A percentile compares a stretch with the other conserved stretches of the same genome.
These are phyloP conservation scores for Quadriops clusia DNA, from an alignment of 2,888 invertebrate species.

Conservation along the genomic window DNA sequence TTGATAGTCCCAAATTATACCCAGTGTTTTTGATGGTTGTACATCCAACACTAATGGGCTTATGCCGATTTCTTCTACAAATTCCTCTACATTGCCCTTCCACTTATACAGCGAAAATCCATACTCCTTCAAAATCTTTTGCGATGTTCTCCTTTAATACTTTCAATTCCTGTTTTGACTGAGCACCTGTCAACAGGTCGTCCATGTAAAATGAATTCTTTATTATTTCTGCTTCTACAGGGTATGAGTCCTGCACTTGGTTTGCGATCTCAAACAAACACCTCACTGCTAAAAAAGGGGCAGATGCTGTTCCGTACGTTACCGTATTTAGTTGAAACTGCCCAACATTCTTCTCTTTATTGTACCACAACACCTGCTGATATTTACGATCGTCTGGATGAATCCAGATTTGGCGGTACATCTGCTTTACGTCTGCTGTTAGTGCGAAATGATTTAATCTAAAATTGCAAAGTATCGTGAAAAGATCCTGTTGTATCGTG, in stretches of 20 bases:
- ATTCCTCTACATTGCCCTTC: not conserved
- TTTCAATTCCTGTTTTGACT: too few relatives aligned
- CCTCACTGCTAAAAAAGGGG: conserved; percentile 8
- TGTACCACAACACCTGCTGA: too few relatives aligned
- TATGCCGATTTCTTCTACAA: too few relatives aligned
- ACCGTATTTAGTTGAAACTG: too few relatives aligned
- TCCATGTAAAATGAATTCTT: conserved; percentile 9
- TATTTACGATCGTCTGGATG: too few relatives aligned
- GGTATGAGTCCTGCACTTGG: not conserved
- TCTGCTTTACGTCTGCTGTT: too few relatives aligned
- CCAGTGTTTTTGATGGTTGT: conserved; percentile 2
- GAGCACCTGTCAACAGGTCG: conserved; percentile 7
- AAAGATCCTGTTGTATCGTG: too few relatives aligned
- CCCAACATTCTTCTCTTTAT: too few relatives aligned
- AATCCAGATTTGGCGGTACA: too few relatives aligned
- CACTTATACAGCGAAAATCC: conserved; percentile 7
- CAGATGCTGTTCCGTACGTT: conserved; percentile 7
- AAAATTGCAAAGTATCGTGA: too few relatives aligned
- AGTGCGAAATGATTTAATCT: too few relatives aligned
- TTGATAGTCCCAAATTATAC: conserved; percentile 6
- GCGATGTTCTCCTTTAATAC: not conserved
- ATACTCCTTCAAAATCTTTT: conserved; percentile 3
- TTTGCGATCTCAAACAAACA: conserved; percentile 4
- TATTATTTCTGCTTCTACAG: conserved; percentile 1
- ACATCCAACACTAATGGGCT: too few relatives aligned